Evolutionary conservation across 2,113 vertebrate genomes (phyloP), one percentile per base, ranked within the genome.

Genomic region (Podocnemis expansa): DNA sequence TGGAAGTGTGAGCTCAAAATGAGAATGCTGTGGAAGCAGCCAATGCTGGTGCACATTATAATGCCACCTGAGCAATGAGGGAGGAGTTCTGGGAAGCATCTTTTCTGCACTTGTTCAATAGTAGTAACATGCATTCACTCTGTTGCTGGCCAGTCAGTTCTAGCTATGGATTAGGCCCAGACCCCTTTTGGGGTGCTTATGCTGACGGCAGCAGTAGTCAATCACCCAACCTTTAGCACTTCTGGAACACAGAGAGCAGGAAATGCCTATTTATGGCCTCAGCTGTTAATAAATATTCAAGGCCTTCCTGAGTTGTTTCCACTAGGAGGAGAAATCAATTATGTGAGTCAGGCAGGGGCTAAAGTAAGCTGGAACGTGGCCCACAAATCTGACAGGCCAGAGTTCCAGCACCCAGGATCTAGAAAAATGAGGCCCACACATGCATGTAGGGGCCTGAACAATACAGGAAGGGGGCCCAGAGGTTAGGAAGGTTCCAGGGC

Each of bases 141-240:
- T 51, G 34, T 24, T 60, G 52, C 58, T 3, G 1, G 0, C 9
- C 11, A 12, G 1, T 34, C 73, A 11, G 1, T 22, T 25, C 67
- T 24, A 55, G 67, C 54, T 8, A 12, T 38, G 4, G 29, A 2
- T 0, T 10, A 54, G 5, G 21, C 8, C 34, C 29, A 3, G 52
- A 16, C 0, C 78, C 0, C 49, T 58, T 70, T 22, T 5, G 45
- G 16, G 41, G 1, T 6, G 2, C 1, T n/a, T 19, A 17, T n/a
- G 63, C n/a, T 70, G 63, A 29, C 19, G 34, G 9, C 31, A 29
- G 63, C n/a, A 21, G 34, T 34, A 38, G 8, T 70, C 34, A 38
- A 34, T 70, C 34, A 5, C 10, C 12, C 0, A 0, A 31, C 2
- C 63, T 87, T 78, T 56, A 52, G 8, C 3, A 21, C n/a, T 86